Conservation (phyloP, 2,797 vertebrate genomes). For the Ceryle rudis region DNA sequence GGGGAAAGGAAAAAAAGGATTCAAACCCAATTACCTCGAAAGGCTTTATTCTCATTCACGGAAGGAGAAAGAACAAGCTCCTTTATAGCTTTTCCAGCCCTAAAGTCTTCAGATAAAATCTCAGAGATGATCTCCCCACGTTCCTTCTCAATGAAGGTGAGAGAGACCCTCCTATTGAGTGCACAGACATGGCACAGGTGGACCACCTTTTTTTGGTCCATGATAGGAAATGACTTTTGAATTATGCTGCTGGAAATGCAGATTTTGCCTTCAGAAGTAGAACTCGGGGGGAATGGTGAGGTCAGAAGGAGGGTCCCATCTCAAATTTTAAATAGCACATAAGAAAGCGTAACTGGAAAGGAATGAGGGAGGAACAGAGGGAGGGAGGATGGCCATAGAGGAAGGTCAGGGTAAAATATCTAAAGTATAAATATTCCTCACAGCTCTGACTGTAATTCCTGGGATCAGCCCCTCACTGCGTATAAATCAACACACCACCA, state of each 20-base stretch:
- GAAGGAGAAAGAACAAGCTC: background rate
- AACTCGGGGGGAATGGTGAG: background rate
- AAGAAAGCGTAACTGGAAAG: background rate
- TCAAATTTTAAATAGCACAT: background rate
- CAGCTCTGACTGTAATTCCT: background rate
- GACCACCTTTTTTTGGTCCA: background rate
- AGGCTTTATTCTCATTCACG: background rate
- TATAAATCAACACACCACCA: background rate
- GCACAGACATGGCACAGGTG: accelerated
- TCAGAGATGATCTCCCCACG: background rate
- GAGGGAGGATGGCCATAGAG: background rate
- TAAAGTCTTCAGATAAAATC: background rate
- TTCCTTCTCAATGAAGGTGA: background rate
- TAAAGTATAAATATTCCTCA: background rate
- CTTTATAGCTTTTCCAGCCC: background rate
- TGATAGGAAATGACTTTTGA: background rate
- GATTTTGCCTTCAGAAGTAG: background rate
- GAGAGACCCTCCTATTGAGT: background rate
- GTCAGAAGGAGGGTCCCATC: background rate
- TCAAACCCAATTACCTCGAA: background rate
- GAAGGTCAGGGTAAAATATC: background rate
- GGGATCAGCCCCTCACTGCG: background rate
- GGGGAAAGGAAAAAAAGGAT: background rate
- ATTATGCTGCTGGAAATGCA: background rate
- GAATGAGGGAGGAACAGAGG: background rate